Base-by-base conservation (phyloP, 2,797 vertebrate genomes). In the Hoplostethus atlanticus region DNA sequence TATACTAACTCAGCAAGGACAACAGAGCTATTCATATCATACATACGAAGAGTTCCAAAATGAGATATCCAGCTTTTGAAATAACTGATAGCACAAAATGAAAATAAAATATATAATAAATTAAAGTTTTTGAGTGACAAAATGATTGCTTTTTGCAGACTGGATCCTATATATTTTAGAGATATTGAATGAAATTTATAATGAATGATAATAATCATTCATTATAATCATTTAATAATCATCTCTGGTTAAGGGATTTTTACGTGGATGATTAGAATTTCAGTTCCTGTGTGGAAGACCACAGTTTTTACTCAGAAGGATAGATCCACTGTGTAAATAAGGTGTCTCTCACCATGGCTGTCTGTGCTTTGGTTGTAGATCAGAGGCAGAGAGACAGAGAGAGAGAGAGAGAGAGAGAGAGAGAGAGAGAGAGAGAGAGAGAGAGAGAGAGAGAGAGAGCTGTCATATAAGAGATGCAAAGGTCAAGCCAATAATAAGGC, bases 381-480 rank as follows among this genome's bases (percentile, higher is more conserved):
- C 3, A 44, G 42, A 44, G 12, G 3, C 2, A 44, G 42, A 21
- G 21, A 21, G 21, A 21, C 21, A 21, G 21, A 21, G 21, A 21
- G 38, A 10, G 38, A 10, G 38, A 40, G 2, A 10, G 38, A 40
- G 38, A 40, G 38, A 40, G 38, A 40, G 5, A 40, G 38, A 40
- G 42, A 44, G 6, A 44, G 42, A 8, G 42, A 44, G 42, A 51
- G n/a, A 21, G 50, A 51, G 50, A 51, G 50, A 51, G 50, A 51
- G 17, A 9, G 17, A 51, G 17, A 25, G 17, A 51, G 50, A 2
- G 50, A n/a, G n/a, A 21, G 3, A 73, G 38, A 68, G 58, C 67
- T 2, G n/a, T 61, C 47, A 66, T 36, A 71, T 42, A 67, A 77
- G 50, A 60, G 28, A 60, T 60, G 38, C 44, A 60, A 60, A 59